Evolutionary conservation across 2,888 invertebrate species (phyloP), one percentile per base, ranked within the genome.

Genomic region (Drosophila subquinaria): DNA sequence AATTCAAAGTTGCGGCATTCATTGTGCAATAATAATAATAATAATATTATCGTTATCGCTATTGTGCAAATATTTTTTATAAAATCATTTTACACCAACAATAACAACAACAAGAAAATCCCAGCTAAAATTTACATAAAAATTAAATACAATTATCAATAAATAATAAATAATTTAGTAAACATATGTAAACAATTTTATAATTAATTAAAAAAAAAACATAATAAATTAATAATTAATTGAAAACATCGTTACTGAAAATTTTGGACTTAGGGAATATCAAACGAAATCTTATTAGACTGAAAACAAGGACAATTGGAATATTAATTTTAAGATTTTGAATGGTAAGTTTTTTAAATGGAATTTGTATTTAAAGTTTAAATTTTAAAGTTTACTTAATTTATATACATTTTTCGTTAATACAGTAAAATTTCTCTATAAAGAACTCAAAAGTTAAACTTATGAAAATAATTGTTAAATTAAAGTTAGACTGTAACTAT

Each of bases 231-330:
- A 43, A 40, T 20, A 33, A 27, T 33, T 11, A 43, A 61, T 33
- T 48, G 0, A 23, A 23, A 23, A 30, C 45, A 10, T 63, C 38
- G 56, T 30, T 15, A 48, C 50, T 20, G 60, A 27, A 48, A 69
- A 30, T 48, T 40, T 63, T 48, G 59, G 59, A 59, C 59, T 82
- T 77, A 55, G 69, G 74, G 77, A 81, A 71, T 64, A 76, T 53
- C 64, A 35, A 55, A 43, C 50, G 60, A 74, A 77, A 74, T 69
- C 62, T 60, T 60, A 81, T 81, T 75, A 83, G 82, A 82, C 82
- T 82, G 82, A 82, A 57, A 55, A 51, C 45, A 69, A 52, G 57
- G 52, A 78, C 81, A 81, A 84, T 76, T 81, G 82, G 88, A 87
- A 69, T 87, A 87, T 69, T 76, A 62, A 67, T 38, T 60, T 62